A percentile compares a stretch with the other conserved stretches of the same genome.
Conservation (phyloP, 2,888 invertebrate species). For the Slavum lentiscoides region DNA sequence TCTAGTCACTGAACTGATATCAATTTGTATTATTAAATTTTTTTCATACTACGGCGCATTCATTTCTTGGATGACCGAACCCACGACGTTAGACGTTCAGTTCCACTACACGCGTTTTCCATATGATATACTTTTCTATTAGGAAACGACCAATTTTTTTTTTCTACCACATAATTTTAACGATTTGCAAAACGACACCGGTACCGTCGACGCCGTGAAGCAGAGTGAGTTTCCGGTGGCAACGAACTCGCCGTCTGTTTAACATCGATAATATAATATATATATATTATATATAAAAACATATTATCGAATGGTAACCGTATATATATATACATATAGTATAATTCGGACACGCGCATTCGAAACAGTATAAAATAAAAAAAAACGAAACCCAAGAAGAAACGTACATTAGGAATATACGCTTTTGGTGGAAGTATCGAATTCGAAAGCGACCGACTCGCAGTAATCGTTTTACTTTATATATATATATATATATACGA, state of each 20-base stretch:
- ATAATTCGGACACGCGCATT: neutral
- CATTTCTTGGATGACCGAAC: slow-evolving; percentile 47
- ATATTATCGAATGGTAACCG: slow-evolving; percentile 2
- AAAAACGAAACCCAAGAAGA: too few species aligned
- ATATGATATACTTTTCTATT: slow-evolving; percentile 5
- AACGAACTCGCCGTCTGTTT: slow-evolving; percentile 34
- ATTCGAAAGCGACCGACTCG: too few species aligned
- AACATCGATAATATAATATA: neutral
- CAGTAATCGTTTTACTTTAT: too few species aligned
- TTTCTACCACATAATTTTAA: slow-evolving; percentile 9
- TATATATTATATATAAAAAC: neutral
- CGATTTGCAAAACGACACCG: slow-evolving; percentile 27
- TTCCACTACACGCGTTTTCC: slow-evolving; percentile 20
- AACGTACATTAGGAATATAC: too few species aligned
- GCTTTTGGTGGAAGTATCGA: too few species aligned
- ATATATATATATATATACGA: too few species aligned
- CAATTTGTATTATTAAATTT: neutral
- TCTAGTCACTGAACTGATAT: slow-evolving; percentile 24
- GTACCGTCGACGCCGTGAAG: neutral
- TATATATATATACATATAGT: neutral
- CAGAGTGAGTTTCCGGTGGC: slow-evolving; percentile 29
- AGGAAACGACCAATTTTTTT: neutral
- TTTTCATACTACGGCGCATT: neutral
- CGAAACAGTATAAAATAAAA: too few species aligned
- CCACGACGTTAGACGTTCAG: slow-evolving; percentile 5